phyloP scores from a whole-genome alignment of 2,888 invertebrate genomes.

The Amphipoea oculea region DNA sequence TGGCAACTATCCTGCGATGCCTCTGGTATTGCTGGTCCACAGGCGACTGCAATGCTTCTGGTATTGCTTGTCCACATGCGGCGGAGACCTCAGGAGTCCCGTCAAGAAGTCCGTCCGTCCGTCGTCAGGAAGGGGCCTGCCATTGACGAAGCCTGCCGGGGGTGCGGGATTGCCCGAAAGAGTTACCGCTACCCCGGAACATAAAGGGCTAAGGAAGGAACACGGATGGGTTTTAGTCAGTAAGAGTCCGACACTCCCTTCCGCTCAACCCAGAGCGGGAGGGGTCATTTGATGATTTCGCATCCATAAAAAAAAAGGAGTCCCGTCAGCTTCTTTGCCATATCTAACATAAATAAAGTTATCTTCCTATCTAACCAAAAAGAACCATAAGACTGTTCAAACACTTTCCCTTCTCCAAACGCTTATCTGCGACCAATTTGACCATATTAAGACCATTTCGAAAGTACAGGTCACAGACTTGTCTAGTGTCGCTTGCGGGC shows the following conservation, averaged over 20 bases:
- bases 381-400: slow-evolving; percentile 27
- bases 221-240: too few species aligned
- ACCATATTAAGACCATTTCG: slow-evolving; percentile 59
- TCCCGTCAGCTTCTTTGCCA: neutral
- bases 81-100: neutral
- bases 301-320: too few species aligned
- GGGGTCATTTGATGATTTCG: too few species aligned
- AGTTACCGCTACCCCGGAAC: too few species aligned
- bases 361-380: slow-evolving; percentile 1
- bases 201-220: too few species aligned
- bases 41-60: neutral
- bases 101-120: too few species aligned
- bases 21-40: neutral
- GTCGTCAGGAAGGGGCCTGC: too few species aligned
- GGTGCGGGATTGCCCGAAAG: too few species aligned
- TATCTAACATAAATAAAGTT: neutral
- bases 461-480: slow-evolving; percentile 56
- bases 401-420: slow-evolving; percentile 48
- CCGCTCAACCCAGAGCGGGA: too few species aligned
- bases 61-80: neutral
- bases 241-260: too few species aligned
- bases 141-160: too few species aligned
- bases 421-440: slow-evolving; percentile 56
- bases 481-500: slow-evolving; percentile 61
- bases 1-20: neutral